phyloP scores from a whole-genome alignment of 92 coral and sea anemone genomes.

The Porites lobata region DNA sequence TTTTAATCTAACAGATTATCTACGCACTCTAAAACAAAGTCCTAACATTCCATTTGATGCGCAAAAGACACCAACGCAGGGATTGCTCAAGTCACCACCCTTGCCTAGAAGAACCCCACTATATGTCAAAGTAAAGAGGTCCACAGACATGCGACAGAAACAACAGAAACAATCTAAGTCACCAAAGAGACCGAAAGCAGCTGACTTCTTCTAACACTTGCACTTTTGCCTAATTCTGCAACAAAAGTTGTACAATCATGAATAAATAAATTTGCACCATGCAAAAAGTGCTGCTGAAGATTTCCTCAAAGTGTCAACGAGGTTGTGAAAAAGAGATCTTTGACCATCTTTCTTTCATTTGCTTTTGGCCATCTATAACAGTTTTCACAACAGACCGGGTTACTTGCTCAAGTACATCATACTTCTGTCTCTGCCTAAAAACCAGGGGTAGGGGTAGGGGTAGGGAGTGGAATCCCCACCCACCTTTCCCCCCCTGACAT shows the following conservation, averaged over 20 bases:
- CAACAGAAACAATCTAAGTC: not conserved
- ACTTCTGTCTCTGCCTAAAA: no score
- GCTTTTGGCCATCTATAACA: no score
- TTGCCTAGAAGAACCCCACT: slow-evolving; percentile 20
- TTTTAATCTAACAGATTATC: slow-evolving; percentile 72
- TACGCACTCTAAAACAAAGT: slow-evolving; percentile 83
- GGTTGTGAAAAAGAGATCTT: no score
- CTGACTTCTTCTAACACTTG: slow-evolving; percentile 30
- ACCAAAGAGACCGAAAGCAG: slow-evolving; percentile 9
- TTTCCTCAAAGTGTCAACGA: no score
- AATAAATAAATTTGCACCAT: no score
- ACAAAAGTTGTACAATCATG: not conserved
- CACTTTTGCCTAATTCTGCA: not conserved
- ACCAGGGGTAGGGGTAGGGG: no score
- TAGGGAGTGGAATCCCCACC: no score
- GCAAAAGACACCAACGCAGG: slow-evolving; percentile 80
- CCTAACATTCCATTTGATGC: slow-evolving; percentile 95
- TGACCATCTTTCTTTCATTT: no score
- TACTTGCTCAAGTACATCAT: no score
- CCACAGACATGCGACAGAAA: not conserved
- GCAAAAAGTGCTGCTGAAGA: no score
- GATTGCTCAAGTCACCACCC: slow-evolving; percentile 77
- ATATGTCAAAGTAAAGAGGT: not conserved
- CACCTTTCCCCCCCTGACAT: no score
- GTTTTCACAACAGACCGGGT: no score